phyloP scores from a whole-genome alignment of 2,113 vertebrate genomes.

The Myiozetetes cayanensis region DNA sequence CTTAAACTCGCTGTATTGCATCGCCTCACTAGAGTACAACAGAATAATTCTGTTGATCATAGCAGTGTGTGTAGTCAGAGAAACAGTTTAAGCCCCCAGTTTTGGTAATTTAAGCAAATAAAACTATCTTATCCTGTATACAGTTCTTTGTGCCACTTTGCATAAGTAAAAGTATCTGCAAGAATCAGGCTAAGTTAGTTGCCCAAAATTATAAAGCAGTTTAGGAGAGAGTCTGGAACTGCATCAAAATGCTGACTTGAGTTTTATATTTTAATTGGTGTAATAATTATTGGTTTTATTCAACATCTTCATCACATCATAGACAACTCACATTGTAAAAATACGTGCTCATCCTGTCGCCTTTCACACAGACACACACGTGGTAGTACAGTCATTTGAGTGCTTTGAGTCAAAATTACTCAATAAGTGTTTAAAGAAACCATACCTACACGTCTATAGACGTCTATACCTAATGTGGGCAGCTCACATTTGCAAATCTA shows the following conservation, averaged over 20 bases:
- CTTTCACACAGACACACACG: not conserved
- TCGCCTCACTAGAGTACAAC: fast-evolving
- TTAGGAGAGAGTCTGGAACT: not conserved
- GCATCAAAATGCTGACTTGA: slow-evolving; percentile 18
- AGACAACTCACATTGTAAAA: not conserved
- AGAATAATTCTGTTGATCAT: not conserved
- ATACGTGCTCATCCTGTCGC: not conserved
- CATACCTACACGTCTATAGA: not conserved
- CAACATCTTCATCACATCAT: not conserved
- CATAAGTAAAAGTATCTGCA: not conserved
- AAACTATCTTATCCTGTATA: not conserved
- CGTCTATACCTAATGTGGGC: not conserved
- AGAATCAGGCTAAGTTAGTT: not conserved
- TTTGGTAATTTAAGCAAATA: not conserved
- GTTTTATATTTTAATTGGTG: slow-evolving; percentile 24
- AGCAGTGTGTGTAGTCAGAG: not conserved
- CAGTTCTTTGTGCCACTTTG: not conserved
- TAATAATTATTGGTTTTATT: slow-evolving; percentile 16
- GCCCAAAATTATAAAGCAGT: not conserved
- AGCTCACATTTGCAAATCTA: not conserved
- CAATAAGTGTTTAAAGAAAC: not conserved
- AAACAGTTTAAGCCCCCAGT: not conserved
- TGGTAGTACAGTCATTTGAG: not conserved
- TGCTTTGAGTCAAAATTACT: slow-evolving; percentile 13
- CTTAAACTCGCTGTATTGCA: not conserved